Evolutionary conservation across 2,797 vertebrate genomes (phyloP), one percentile per base, ranked within the genome.

Genomic region (Notoglanidium macrostoma): DNA sequence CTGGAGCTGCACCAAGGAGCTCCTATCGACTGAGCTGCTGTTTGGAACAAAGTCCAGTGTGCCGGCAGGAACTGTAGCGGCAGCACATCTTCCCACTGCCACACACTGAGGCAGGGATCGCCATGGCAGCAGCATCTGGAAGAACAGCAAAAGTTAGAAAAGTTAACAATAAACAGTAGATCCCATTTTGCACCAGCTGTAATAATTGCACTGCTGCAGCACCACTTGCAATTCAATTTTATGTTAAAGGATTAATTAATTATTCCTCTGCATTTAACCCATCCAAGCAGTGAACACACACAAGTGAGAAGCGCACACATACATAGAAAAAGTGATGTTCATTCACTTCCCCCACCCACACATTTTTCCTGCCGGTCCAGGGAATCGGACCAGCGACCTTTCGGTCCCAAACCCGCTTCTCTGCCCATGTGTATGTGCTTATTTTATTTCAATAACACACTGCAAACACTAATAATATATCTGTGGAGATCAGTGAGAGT

Each of bases 1-100:
- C 92, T 97, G 98, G 88, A 99, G 94, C 87, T 95, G 94, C 89
- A 96, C 94, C 68, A 98, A 90, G 4, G 96, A 94, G 7, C 10
- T 19, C 0, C 92, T 92, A 55, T 97, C 95, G 0, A 95, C 77
- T 77, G 96, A 94, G 86, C 92, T 94, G 90, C 97, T 97, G 57
- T 94, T 88, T 1, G 98, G 98, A 86, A 99, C 98, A 0, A 97
- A 99, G 54, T 74, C 83, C 83, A 83, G n/a, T 55, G 84, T 44
- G 0, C 90, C 85, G 0, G 89, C 92, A 26, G 91, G 89, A 11
- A 87, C 87, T 0, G 94, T 91, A 19, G 87, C 90, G 32, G 87
- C 84, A 86, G 46, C 55, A 32, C 78, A n/a, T 77, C 74, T 90
- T 86, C 79, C 76, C 51, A 59, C 46, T 32, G 90, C 86, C 70